A percentile compares a stretch with the other conserved stretches of the same genome.
These are phyloP conservation scores for Gila orcuttii DNA, from an alignment of 2,113 vertebrate species.

Conservation along the genomic window DNA sequence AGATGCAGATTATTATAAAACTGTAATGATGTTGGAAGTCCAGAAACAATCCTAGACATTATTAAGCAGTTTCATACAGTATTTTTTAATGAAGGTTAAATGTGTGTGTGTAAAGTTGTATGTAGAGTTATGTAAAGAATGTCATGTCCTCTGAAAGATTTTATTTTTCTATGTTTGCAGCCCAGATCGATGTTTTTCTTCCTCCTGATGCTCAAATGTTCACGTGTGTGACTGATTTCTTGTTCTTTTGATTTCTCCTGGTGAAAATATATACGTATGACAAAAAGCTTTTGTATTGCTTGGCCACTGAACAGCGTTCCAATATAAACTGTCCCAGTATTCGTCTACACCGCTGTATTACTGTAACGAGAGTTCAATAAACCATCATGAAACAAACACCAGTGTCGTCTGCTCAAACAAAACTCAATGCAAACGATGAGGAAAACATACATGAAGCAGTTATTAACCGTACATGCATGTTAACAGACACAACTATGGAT, in stretches of 20 bases:
- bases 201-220: constrained; percentile 4
- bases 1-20: no score
- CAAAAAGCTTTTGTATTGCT: constrained; percentile 76
- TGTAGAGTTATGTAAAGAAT: background rate
- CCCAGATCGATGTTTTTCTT: background rate
- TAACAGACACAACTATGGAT: no score
- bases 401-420: background rate
- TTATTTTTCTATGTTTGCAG: constrained; percentile 15
- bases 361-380: constrained; percentile 73
- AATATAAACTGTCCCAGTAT: constrained; percentile 65
- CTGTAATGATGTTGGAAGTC: no score
- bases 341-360: constrained; percentile 71
- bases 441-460: no score
- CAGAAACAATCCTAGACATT: no score
- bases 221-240: constrained; percentile 3
- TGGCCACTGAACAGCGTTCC: constrained; percentile 72
- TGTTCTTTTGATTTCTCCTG: constrained; percentile 19
- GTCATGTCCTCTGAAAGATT: background rate
- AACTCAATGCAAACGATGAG: no score
- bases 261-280: constrained; percentile 60
- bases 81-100: background rate
- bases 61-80: background rate
- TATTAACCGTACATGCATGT: no score
- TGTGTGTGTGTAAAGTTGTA: background rate
- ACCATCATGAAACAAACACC: constrained; percentile 64